These are phyloP conservation scores for Tenualosa ilisha DNA, from an alignment of 2,797 vertebrate species.

Conservation along the genomic window DNA sequence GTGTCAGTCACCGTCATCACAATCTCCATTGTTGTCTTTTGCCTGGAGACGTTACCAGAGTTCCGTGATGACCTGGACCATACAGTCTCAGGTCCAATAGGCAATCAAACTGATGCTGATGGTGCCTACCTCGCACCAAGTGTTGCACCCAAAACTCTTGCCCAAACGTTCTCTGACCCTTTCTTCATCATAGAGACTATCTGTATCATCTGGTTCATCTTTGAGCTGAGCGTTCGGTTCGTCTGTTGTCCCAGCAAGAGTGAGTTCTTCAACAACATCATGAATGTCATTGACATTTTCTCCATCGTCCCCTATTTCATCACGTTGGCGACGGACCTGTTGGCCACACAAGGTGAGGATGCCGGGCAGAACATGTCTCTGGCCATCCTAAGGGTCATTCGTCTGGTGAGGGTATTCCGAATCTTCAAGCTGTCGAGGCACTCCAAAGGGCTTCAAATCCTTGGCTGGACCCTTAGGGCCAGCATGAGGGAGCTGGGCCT, in stretches of 20 bases:
- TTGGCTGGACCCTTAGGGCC: slow-evolving; percentile 90
- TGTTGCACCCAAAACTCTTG: slow-evolving; percentile 57
- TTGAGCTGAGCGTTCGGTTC: slow-evolving; percentile 88
- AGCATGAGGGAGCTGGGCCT: slow-evolving; percentile 90
- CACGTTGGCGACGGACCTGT: slow-evolving; percentile 89
- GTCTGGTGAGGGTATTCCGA: slow-evolving; percentile 91
- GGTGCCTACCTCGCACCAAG: slow-evolving; percentile 60
- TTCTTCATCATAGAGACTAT: slow-evolving; percentile 96
- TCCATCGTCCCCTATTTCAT: slow-evolving; percentile 98
- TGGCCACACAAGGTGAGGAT: slow-evolving; percentile 80
- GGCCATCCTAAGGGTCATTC: slow-evolving; percentile 91
- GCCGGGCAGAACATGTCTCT: slow-evolving; percentile 93
- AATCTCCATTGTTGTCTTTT: slow-evolving; percentile 97
- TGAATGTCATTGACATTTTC: slow-evolving; percentile 97
- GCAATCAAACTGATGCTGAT: slow-evolving; percentile 71
- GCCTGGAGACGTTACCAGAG: slow-evolving; percentile 94
- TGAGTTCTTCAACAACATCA: slow-evolving; percentile 94
- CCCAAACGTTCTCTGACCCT: slow-evolving; percentile 86
- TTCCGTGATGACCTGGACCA: slow-evolving; percentile 86
- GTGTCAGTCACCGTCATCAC: slow-evolving; percentile 95
- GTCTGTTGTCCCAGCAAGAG: slow-evolving; percentile 94
- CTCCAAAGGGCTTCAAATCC: slow-evolving; percentile 91
- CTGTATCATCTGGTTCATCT: slow-evolving; percentile 98
- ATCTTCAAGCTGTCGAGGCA: slow-evolving; percentile 96
- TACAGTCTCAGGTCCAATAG: slow-evolving; percentile 44